A percentile compares a stretch with the other conserved stretches of the same genome.
These are phyloP conservation scores for Pyralis farinalis DNA, from an alignment of 2,888 invertebrate genomes.

Conservation along the genomic window DNA sequence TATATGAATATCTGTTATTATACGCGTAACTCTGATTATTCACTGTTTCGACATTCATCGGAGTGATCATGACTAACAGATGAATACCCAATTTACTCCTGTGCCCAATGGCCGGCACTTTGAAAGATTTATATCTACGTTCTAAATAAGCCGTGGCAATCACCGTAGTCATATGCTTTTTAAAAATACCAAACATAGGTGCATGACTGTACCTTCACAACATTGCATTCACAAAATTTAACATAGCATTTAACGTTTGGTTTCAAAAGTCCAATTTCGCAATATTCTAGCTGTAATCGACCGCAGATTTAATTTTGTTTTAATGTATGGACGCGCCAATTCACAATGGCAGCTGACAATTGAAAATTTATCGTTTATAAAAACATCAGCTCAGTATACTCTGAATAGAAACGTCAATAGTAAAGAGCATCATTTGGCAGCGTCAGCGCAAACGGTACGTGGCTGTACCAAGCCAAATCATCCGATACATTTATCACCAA, in stretches of 20 bases:
- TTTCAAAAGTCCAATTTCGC: no score
- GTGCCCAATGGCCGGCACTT: constrained; percentile 24
- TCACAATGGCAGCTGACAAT: constrained; percentile 53
- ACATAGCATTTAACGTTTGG: no score
- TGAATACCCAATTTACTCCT: constrained; percentile 64
- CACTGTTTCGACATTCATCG: constrained; percentile 38
- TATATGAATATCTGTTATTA: constrained; percentile 43
- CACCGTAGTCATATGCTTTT: constrained; percentile 36
- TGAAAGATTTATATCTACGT: constrained; percentile 30
- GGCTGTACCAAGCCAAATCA: constrained; percentile 17
- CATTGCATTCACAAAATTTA: background rate
- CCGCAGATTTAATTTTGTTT: constrained; percentile 16
- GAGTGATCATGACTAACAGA: constrained; percentile 26
- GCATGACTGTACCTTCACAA: constrained; percentile 6
- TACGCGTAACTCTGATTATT: constrained; percentile 44
- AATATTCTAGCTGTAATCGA: background rate
- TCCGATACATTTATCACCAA: constrained; percentile 8
- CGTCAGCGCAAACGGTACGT: constrained; percentile 34
- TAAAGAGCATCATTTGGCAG: constrained; percentile 58
- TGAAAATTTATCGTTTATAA: constrained; percentile 66
- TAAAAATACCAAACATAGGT: constrained; percentile 31
- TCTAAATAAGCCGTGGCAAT: constrained; percentile 38
- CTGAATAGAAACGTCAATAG: constrained; percentile 66
- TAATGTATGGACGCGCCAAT: constrained; percentile 42
- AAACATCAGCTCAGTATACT: constrained; percentile 55